These are phyloP conservation scores for Suncus etruscus DNA, from an alignment of 2,113 vertebrate species.

Conservation along the genomic window DNA sequence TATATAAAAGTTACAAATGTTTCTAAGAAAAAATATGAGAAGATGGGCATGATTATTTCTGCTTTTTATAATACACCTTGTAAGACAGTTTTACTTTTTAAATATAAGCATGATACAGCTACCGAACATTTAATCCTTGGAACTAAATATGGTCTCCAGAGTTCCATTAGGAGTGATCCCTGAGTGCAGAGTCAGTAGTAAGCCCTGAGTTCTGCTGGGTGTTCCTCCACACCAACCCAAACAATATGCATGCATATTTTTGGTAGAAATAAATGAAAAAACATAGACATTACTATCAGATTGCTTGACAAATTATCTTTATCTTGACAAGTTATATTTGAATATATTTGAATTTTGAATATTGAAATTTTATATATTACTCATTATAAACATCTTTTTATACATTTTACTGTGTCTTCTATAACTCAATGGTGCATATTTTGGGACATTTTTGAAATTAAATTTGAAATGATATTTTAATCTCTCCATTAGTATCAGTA, in stretches of 20 bases:
- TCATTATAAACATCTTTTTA: not conserved
- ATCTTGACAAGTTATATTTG: no score
- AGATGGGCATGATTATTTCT: not conserved
- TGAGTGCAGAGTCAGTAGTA: no score
- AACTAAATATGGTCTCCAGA: no score
- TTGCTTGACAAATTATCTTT: constrained; percentile 39
- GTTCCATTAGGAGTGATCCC: no score
- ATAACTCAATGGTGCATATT: not conserved
- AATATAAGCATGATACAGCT: not conserved
- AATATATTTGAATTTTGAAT: no score
- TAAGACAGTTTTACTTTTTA: not conserved
- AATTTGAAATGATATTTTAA: not conserved
- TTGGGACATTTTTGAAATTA: constrained; percentile 23
- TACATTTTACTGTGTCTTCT: not conserved
- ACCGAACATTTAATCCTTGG: no score
- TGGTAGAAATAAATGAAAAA: constrained; percentile 15
- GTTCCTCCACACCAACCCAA: no score
- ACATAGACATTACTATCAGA: not conserved
- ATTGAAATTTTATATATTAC: not conserved
- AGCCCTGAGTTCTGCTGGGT: no score
- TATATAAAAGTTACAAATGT: not conserved
- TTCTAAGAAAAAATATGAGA: constrained; percentile 28
- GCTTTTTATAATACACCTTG: constrained; percentile 29
- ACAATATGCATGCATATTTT: not conserved
- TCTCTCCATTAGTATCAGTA: not conserved